Percentiles rank a stretch among this genome's conserved stretches.
phyloP scores from a whole-genome alignment of 2,888 invertebrate genomes.

The Lydus trimaculatus region DNA sequence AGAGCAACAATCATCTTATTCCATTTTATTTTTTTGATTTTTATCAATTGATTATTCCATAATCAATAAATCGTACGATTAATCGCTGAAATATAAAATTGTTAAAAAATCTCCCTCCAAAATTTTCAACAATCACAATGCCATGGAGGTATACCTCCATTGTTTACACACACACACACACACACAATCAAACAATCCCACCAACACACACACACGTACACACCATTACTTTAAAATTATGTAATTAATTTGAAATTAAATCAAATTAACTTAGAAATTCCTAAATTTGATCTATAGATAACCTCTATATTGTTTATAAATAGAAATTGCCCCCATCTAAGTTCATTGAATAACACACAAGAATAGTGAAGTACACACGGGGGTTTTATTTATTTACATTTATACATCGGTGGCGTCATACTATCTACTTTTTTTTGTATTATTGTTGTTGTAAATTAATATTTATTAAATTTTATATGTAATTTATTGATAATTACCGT shows the following conservation, averaged over 20 bases:
- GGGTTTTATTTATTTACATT: conserved; percentile 37
- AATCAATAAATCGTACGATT: not conserved
- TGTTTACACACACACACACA: not conserved
- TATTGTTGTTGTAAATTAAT: no score
- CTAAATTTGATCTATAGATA: conserved; percentile 6
- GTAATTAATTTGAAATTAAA: not conserved
- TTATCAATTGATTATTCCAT: not conserved
- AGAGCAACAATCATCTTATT: conserved; percentile 44
- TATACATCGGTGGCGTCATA: conserved; percentile 32
- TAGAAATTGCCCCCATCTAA: conserved; percentile 23
- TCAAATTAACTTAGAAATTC: not conserved
- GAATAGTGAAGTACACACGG: conserved; percentile 14
- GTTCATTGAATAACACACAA: conserved; percentile 4
- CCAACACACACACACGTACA: not conserved
- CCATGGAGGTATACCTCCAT: not conserved
- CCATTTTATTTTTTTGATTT: not conserved
- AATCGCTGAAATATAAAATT: not conserved
- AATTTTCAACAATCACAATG: not conserved
- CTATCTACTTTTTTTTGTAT: conserved; percentile 10
- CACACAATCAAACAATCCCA: not conserved
- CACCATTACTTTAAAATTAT: not conserved
- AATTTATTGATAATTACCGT: not conserved
- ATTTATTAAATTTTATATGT: no score
- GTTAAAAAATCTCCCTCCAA: not conserved
- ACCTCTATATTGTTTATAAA: conserved; percentile 24